Evolutionary conservation across 2,797 vertebrate genomes (phyloP).

Genomic region (Podargus strigoides): DNA sequence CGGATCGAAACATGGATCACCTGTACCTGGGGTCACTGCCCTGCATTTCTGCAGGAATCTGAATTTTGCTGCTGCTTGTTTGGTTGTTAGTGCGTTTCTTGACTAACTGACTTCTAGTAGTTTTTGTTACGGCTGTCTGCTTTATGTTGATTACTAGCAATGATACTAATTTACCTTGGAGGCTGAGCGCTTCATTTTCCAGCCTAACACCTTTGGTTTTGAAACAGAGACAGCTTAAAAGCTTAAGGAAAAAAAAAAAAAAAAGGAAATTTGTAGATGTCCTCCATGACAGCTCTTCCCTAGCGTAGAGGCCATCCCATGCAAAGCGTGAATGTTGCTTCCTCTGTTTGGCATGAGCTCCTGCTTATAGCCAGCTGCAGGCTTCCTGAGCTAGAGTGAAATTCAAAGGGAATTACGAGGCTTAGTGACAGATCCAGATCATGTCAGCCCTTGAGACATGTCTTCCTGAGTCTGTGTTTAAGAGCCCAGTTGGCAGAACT

Average conservation of each 20-base stretch:
- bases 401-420: not conserved
- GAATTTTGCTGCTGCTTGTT: not conserved
- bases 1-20: not conserved
- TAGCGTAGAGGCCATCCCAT: not conserved
- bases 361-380: not conserved
- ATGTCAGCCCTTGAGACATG: not conserved
- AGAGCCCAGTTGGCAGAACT: not conserved
- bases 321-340: not conserved
- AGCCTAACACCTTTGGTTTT: not conserved
- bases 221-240: not conserved
- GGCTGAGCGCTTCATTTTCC: not conserved
- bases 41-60: not conserved
- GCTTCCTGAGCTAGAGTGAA: not conserved
- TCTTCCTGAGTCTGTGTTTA: not conserved
- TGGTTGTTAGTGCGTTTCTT: not conserved
- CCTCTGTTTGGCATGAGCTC: not conserved
- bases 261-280: not conserved
- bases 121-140: not conserved
- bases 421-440: constrained; percentile 16
- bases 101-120: not conserved
- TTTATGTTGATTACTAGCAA: not conserved
- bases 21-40: not conserved
- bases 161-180: not conserved
- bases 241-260: not conserved
- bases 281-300: not conserved